phyloP scores from a whole-genome alignment of 2,113 vertebrate species.

The Pteruthius melanotis region DNA sequence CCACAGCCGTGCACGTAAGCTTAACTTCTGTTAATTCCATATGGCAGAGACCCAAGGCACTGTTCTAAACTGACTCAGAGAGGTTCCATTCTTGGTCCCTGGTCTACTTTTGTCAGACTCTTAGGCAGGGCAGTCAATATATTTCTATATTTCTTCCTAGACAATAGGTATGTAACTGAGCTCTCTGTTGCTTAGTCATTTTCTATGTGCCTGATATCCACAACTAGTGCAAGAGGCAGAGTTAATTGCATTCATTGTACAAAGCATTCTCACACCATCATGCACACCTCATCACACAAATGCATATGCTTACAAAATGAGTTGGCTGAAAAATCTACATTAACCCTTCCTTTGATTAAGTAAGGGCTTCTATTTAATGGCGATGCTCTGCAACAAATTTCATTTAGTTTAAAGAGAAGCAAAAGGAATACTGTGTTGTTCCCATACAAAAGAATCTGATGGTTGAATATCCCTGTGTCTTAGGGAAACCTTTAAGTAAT shows the following conservation, averaged over 20 bases:
- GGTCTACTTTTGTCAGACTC: neutral
- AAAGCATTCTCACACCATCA: neutral
- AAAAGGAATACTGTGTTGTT: neutral
- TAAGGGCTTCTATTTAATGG: neutral
- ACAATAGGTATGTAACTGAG: neutral
- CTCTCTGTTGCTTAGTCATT: neutral
- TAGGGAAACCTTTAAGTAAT: neutral
- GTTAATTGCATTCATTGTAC: neutral
- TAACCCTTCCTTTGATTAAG: neutral
- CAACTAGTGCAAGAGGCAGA: neutral
- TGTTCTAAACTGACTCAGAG: neutral
- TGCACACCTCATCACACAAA: neutral
- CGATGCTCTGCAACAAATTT: neutral
- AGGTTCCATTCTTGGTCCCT: neutral
- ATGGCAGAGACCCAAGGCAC: neutral
- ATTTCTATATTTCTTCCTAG: neutral
- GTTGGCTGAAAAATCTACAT: neutral
- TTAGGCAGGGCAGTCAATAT: neutral
- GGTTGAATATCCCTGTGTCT: neutral
- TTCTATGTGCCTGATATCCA: neutral
- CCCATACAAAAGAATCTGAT: neutral
- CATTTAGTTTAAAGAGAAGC: neutral
- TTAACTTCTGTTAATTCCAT: neutral
- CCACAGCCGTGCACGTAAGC: fast-evolving
- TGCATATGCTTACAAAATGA: neutral